Percentiles rank a stretch among this genome's conserved stretches.
These are phyloP conservation scores for Galemys pyrenaicus DNA, from an alignment of 2,113 vertebrate genomes.

Conservation along the genomic window DNA sequence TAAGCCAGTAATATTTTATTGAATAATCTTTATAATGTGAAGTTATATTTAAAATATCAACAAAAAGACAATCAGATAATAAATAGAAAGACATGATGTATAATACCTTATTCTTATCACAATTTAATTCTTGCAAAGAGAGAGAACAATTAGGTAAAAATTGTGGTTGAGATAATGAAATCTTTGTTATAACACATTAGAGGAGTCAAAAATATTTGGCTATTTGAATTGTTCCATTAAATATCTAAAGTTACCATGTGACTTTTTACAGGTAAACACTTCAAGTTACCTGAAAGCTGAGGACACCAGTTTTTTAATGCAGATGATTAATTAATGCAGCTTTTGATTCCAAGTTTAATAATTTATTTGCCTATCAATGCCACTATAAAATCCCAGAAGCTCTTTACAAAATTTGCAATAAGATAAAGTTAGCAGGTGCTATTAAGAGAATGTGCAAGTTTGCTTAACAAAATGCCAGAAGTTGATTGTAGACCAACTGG, in stretches of 20 bases:
- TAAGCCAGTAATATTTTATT: background rate
- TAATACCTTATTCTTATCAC: background rate
- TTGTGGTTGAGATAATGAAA: background rate
- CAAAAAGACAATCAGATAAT: background rate
- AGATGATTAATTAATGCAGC: conserved; percentile 77
- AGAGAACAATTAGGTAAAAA: background rate
- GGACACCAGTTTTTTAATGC: conserved; percentile 44
- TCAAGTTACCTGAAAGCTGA: conserved; percentile 16
- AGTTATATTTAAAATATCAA: background rate
- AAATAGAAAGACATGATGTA: background rate
- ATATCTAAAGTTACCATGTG: background rate
- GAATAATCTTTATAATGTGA: background rate
- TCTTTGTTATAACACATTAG: background rate
- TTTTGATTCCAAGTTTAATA: conserved; percentile 77
- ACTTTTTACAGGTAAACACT: conserved; percentile 29
- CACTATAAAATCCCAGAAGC: conserved; percentile 76
- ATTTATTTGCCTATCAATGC: conserved; percentile 75
- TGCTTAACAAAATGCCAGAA: conserved; percentile 83
- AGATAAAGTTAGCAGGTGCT: conserved; percentile 81
- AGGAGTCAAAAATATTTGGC: background rate
- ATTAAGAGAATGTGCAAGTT: conserved; percentile 81
- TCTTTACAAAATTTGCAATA: conserved; percentile 71
- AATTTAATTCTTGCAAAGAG: background rate
- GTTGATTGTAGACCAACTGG: conserved; percentile 83
- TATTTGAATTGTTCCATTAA: background rate